phyloP scores from a whole-genome alignment of 1,140 invertebrate genomes.

The Lordiphosa mommai region DNA sequence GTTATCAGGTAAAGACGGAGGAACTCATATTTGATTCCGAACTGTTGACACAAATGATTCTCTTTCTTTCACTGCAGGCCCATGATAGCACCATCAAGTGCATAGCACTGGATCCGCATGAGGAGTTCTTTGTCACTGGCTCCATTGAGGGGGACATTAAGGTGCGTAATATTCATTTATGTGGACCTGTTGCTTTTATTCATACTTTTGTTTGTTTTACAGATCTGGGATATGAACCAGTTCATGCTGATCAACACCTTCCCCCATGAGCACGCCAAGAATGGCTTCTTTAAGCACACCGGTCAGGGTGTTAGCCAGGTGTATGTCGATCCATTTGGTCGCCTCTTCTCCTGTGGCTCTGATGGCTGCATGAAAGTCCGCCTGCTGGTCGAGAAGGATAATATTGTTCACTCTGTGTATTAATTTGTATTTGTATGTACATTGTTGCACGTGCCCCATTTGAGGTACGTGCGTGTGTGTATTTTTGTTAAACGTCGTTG shows the following conservation, averaged over 20 bases:
- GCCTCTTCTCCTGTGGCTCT: slow-evolving; percentile 98
- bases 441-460: slow-evolving; percentile 4
- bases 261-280: slow-evolving; percentile 94
- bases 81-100: slow-evolving; percentile 97
- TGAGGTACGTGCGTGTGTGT: slow-evolving; percentile 3
- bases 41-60: neutral
- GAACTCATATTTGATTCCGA: no score
- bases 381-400: slow-evolving; percentile 85
- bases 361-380: slow-evolving; percentile 99
- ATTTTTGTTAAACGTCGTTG: slow-evolving; percentile 1
- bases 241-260: slow-evolving; percentile 93
- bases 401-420: slow-evolving; percentile 74
- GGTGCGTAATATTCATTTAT: slow-evolving; percentile 81
- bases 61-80: slow-evolving; percentile 81
- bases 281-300: slow-evolving; percentile 97
- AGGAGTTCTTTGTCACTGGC: slow-evolving; percentile 98
- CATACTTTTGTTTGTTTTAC: slow-evolving; percentile 20
- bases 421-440: slow-evolving; percentile 34
- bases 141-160: slow-evolving; percentile 99
- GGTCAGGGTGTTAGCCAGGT: slow-evolving; percentile 98
- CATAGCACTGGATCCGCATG: slow-evolving; percentile 94
- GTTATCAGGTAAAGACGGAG: slow-evolving; percentile 83
- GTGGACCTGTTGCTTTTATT: neutral
- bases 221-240: slow-evolving; percentile 95
- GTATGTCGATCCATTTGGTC: slow-evolving; percentile 90